Evolutionary conservation across 2,888 invertebrate genomes (phyloP), one percentile per base, ranked within the genome.

Genomic region (Eremobia ochroleuca): DNA sequence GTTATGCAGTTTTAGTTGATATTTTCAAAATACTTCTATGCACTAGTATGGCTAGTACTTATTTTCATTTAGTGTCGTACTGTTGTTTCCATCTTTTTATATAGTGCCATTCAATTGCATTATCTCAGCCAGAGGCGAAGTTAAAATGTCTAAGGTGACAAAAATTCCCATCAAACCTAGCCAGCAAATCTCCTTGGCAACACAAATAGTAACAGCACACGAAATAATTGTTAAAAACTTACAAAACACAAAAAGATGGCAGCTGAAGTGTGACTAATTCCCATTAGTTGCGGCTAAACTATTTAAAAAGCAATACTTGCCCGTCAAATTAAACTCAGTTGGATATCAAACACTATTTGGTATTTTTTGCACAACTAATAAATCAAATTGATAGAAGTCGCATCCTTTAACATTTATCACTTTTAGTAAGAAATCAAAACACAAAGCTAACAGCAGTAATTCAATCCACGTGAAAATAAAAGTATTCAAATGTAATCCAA

Each of bases 191-290:
- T 34, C 18, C 43, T 11, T 55, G n/a, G 21, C 34, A 55, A 59
- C 77, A 21, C 0, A 58, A 77, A 66, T 59, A n/a, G 25, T 25
- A 28, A 28, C 31, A 37, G 15, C 21, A 55, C 46, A 79, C 28
- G 28, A 61, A 79, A 40, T 18, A 49, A 21, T 62, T 3, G n/a
- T 11, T 37, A 37, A 25, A 46, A 55, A 28, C 34, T 59, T 78
- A 49, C 58, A n/a, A 73, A 61, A 67, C 25, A 13, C 46, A 21
- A 81, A 67, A 67, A 74, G 11, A 74, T 31, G 18, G 5, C 61
- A 15, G 61, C n/a, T 49, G 62, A 67, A 80, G 52, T 64, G 79
- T 81, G 37, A 67, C 79, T 67, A 73, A 81, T 1, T 15, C 4
- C 28, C 28, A 61, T 81, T 74, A 21, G 81, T 40, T 34, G 34